Evolutionary conservation across 2,113 vertebrate genomes (phyloP).

Genomic region (Vanacampus margaritifer): DNA sequence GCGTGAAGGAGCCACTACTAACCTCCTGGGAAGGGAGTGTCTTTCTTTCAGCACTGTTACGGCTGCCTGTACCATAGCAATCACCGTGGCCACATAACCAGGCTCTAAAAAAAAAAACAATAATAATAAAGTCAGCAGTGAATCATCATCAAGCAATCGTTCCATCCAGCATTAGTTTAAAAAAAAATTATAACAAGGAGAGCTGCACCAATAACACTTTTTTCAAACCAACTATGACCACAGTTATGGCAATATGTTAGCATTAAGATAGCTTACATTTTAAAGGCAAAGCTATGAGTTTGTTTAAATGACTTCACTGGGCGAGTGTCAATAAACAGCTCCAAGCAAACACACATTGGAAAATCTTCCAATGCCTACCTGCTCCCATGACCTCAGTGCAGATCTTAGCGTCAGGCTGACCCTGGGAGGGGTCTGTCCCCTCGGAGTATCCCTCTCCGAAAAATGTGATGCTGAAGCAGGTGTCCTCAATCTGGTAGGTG

Average conservation of each 20-base stretch:
- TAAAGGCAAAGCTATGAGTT: too few species aligned
- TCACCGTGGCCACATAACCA: constrained; percentile 79
- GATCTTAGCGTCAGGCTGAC: constrained; percentile 79
- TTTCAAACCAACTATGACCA: too few species aligned
- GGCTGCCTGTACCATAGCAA: constrained; percentile 82
- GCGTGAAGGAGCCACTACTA: constrained; percentile 8
- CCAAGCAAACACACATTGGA: not conserved
- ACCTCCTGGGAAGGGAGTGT: constrained; percentile 78
- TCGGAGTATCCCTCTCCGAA: constrained; percentile 82
- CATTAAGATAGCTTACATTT: too few species aligned
- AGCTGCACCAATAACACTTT: too few species aligned
- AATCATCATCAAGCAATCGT: not conserved
- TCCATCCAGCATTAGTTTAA: not conserved
- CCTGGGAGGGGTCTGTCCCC: constrained; percentile 62
- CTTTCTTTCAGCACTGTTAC: constrained; percentile 78
- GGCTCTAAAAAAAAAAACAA: constrained; percentile 64
- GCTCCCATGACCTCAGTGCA: constrained; percentile 84
- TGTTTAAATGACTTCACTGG: too few species aligned
- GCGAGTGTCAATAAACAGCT: too few species aligned
- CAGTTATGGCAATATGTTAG: too few species aligned
- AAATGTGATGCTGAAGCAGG: constrained; percentile 82
- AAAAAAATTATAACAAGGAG: not conserved
- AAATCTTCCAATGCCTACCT: constrained; percentile 61
- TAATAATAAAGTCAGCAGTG: not conserved
- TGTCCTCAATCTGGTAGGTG: constrained; percentile 73